A percentile compares a stretch with the other conserved stretches of the same genome.
Conservation (phyloP, 2,888 invertebrate genomes). For the Pegoplata infirma region DNA sequence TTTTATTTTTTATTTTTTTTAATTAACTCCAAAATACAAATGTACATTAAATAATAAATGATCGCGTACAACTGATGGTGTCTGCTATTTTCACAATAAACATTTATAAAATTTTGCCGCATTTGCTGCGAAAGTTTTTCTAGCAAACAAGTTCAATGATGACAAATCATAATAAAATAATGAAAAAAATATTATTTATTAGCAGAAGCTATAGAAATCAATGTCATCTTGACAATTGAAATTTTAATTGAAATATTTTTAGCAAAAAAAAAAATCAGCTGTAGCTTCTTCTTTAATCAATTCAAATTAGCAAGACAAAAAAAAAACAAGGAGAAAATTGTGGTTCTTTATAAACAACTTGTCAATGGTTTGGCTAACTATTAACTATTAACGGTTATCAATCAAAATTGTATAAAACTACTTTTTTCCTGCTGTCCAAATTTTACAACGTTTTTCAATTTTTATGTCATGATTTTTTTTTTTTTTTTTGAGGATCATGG, state of each 20-base stretch:
- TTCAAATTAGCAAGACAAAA: not conserved
- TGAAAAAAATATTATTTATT: slow-evolving; percentile 20
- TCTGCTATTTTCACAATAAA: not conserved
- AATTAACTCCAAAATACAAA: slow-evolving; percentile 29
- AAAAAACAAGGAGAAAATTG: too few relatives aligned
- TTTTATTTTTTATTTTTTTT: slow-evolving; percentile 16
- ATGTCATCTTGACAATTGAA: slow-evolving; percentile 8
- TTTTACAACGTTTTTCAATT: not conserved
- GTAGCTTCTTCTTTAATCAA: not conserved
- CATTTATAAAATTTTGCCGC: not conserved
- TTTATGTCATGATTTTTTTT: slow-evolving; percentile 50
- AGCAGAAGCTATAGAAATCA: not conserved
- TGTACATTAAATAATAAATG: too few relatives aligned
- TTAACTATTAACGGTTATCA: slow-evolving; percentile 51
- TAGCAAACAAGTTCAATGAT: not conserved
- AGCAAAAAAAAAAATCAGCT: not conserved
- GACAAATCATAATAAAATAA: not conserved
- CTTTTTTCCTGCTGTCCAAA: too few relatives aligned
- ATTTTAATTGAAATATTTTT: slow-evolving; percentile 46
- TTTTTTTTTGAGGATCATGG: not conserved
- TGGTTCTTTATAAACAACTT: slow-evolving; percentile 38
- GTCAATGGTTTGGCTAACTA: slow-evolving; percentile 45
- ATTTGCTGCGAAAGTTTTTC: slow-evolving; percentile 10
- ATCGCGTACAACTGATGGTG: not conserved
- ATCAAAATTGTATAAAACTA: slow-evolving; percentile 38